Base-by-base conservation (phyloP, 2,888 invertebrate species). In the Steromphala cineraria region DNA sequence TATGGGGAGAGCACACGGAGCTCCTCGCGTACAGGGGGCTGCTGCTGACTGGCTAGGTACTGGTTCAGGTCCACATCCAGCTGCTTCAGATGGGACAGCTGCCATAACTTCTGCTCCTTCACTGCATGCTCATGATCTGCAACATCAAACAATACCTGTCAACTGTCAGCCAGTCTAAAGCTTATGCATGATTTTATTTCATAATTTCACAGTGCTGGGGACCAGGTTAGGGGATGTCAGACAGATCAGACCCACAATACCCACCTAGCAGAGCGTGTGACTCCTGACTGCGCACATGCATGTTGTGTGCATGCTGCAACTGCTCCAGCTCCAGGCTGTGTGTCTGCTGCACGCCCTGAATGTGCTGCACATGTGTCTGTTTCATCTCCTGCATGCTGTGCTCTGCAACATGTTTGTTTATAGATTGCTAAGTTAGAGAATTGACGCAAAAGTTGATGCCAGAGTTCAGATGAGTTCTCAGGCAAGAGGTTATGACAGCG, bases 301-400 rank as follows among this genome's bases (percentile, higher is more conserved):
- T 15, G 5, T 53, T 82, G 80, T 89, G 89, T 36, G 81, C 67
- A 79, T 89, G 88, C 74, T 87, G 78, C 46, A 85, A 28, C 52
- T 88, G 81, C 56, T 86, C 82, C 62, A 89, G 28, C 74, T 87
- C 80, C 40, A 90, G 85, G n/a, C 79, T 76, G 53, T 87, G 87
- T 13, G 75, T 46, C 75, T 87, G 83, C 53, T 82, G 78, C 71
- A 85, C 46, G 10, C 84, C 83, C 40, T 87, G 87, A 71, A 87
- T 81, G 75, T 87, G 84, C 78, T 91, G 90, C 36, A 83, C 80
- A 46, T 91, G 90, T 2, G 86, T 82, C 81, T 88, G 85, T 52
- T 87, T 87, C 56, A 82, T 84, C 74, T 83, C 85, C 81, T 90
- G 90, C 88, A 90, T 90, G 0, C 87, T 86, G 81, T 91, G 90